A percentile compares a stretch with the other conserved stretches of the same genome.
These are phyloP conservation scores for Grapholita molesta DNA, from an alignment of 1,140 invertebrate species.

Conservation along the genomic window DNA sequence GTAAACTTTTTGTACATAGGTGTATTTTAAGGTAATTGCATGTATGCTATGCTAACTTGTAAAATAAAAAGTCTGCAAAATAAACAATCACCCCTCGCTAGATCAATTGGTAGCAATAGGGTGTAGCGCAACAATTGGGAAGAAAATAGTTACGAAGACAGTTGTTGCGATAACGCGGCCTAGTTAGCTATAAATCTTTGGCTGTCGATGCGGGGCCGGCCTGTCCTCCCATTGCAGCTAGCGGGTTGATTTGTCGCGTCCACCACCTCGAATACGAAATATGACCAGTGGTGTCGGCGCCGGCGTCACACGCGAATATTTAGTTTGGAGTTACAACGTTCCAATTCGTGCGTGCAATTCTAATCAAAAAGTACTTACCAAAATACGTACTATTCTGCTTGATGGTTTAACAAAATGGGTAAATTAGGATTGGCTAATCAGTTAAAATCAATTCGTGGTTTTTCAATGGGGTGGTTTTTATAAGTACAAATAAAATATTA, in stretches of 20 bases:
- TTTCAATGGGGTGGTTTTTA: too few relatives aligned
- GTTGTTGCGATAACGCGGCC: conserved; percentile 49
- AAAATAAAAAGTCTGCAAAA: not conserved
- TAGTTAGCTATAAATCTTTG: conserved; percentile 63
- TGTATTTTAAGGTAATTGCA: not conserved
- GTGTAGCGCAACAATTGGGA: conserved; percentile 13
- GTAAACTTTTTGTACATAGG: not conserved
- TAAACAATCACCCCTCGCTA: not conserved
- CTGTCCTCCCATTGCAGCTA: conserved; percentile 50
- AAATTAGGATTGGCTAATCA: too few relatives aligned
- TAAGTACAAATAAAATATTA: too few relatives aligned
- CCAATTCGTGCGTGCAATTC: not conserved
- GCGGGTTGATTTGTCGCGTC: conserved; percentile 73
- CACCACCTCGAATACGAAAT: conserved; percentile 46
- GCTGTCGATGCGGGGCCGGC: conserved; percentile 69
- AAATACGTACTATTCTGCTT: too few relatives aligned
- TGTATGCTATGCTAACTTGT: not conserved
- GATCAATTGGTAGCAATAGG: conserved; percentile 28
- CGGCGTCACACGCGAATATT: not conserved
- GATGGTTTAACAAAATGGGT: too few relatives aligned
- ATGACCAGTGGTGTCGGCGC: conserved; percentile 40
- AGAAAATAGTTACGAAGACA: conserved; percentile 24
- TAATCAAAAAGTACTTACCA: too few relatives aligned
- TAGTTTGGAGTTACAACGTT: not conserved
- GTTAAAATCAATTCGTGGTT: too few relatives aligned